Evolutionary conservation across 2,797 vertebrate genomes (phyloP).

Genomic region (Coilia nasus): DNA sequence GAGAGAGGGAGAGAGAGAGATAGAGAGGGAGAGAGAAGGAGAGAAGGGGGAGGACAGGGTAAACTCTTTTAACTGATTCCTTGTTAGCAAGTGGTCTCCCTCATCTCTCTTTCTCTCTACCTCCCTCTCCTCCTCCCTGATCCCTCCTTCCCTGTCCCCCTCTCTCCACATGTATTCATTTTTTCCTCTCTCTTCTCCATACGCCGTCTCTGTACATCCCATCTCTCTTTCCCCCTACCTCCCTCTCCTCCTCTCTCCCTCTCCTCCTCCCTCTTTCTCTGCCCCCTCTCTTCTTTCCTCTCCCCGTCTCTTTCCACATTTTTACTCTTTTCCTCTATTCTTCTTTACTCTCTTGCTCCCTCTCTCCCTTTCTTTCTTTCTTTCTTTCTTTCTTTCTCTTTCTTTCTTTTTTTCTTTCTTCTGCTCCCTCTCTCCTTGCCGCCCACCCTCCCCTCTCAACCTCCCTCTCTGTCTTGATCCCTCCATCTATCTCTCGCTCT

Average conservation of each 20-base stretch:
- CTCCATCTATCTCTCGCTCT: too few relatives aligned
- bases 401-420: too few relatives aligned
- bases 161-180: not conserved
- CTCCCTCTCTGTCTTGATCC: not conserved
- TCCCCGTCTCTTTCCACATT: too few relatives aligned
- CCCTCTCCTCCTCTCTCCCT: too few relatives aligned
- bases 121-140: not conserved
- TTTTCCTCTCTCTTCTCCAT: too few relatives aligned
- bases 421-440: too few relatives aligned
- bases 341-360: not conserved
- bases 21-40: too few relatives aligned
- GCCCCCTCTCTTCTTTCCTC: not conserved
- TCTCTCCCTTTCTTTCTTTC: not conserved
- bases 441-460: too few relatives aligned
- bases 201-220: too few relatives aligned
- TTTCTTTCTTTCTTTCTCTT: too few relatives aligned
- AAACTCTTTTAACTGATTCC: slow-evolving; percentile 43
- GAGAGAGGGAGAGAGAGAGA: too few relatives aligned
- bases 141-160: not conserved
- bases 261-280: not conserved
- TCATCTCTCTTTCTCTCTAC: not conserved
- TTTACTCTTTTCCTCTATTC: too few relatives aligned
- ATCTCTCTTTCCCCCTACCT: not conserved
- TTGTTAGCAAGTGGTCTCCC: slow-evolving; percentile 62
- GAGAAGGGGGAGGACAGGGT: slow-evolving; percentile 39